Conservation (phyloP, 2,113 vertebrate genomes). For the Erythrocercus mccallii region DNA sequence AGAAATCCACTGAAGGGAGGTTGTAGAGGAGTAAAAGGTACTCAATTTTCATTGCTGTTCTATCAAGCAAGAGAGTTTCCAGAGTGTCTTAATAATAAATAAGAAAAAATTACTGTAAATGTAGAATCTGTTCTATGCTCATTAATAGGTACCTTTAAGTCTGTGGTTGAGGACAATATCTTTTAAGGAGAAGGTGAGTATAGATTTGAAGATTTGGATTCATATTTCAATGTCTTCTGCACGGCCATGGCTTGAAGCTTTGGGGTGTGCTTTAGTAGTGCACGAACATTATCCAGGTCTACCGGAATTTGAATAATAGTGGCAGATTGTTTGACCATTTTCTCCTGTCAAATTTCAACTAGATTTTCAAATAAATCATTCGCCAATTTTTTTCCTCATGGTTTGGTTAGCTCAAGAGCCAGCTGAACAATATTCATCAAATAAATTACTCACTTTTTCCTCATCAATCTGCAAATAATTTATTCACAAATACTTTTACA, state of each 20-base stretch:
- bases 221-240: neutral
- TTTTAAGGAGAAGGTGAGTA: neutral
- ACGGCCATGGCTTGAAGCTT: neutral
- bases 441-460: conserved; percentile 9
- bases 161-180: neutral
- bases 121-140: neutral
- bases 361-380: conserved; percentile 37
- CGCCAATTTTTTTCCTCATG: conserved; percentile 17
- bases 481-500: conserved; percentile 41
- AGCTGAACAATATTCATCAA: conserved; percentile 39
- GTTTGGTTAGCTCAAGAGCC: conserved; percentile 34
- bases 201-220: neutral
- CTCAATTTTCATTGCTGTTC: conserved; percentile 8
- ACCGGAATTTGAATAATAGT: neutral
- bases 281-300: neutral
- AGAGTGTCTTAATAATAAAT: neutral
- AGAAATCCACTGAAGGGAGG: conserved; percentile 32
- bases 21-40: conserved; percentile 23
- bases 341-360: neutral
- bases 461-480: conserved; percentile 47
- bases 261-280: neutral
- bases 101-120: conserved; percentile 35
- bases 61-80: neutral
- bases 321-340: conserved; percentile 13
- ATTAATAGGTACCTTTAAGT: neutral